Evolutionary conservation across 2,113 vertebrate genomes (phyloP).

Genomic region (Petrocephalus zakoni): DNA sequence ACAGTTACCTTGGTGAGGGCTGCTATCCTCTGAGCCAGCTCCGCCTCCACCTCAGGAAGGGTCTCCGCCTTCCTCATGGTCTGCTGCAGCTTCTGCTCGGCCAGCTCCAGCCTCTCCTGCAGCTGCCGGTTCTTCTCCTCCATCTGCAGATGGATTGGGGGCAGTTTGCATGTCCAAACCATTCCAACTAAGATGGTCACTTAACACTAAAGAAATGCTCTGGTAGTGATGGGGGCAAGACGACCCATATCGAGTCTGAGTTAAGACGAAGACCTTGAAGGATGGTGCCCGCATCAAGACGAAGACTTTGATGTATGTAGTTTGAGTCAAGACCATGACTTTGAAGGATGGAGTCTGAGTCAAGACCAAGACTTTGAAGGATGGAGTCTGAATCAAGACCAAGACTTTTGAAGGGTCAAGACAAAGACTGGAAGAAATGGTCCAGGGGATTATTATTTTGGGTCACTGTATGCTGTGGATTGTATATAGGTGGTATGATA

Average conservation of each 20-base stretch:
- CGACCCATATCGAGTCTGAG: neutral
- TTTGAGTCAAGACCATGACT: too few relatives aligned
- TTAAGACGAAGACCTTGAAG: neutral
- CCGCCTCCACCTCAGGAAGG: constrained; percentile 93
- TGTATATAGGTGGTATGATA: neutral
- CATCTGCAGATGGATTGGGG: constrained; percentile 62
- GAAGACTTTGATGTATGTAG: neutral
- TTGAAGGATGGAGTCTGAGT: too few relatives aligned
- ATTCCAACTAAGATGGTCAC: neutral
- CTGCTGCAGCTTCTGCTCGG: constrained; percentile 97
- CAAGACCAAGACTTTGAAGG: too few relatives aligned
- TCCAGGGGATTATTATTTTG: neutral
- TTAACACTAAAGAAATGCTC: neutral
- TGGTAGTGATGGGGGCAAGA: neutral
- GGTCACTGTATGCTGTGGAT: neutral
- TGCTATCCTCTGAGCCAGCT: constrained; percentile 96
- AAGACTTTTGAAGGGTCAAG: too few relatives aligned
- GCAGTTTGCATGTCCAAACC: neutral
- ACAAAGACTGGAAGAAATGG: neutral
- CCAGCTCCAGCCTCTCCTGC: constrained; percentile 89
- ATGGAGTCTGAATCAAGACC: too few relatives aligned
- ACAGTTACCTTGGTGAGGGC: constrained; percentile 89
- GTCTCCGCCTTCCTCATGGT: constrained; percentile 98
- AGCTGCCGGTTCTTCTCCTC: constrained; percentile 98
- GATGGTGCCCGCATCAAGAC: neutral